Base-by-base conservation (phyloP, 2,113 vertebrate genomes). In the Eubucco bourcierii region DNA sequence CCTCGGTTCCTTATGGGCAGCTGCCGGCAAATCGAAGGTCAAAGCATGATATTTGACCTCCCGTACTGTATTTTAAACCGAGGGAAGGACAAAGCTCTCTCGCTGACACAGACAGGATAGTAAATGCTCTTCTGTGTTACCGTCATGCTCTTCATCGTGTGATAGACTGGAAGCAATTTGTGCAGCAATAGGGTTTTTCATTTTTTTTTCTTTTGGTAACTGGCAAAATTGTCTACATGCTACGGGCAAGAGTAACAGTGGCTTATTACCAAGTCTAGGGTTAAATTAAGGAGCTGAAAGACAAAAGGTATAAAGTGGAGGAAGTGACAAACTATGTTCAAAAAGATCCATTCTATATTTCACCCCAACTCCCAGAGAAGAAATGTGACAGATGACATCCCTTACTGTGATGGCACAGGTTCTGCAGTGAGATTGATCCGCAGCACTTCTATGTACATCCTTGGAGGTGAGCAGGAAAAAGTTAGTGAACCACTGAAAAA, bases 401-500 rank as follows among this genome's bases (percentile, higher is more conserved):
- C 97, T 21, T 94, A 94, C 63, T 95, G 96, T 39, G 97, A 98
- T 64, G 97, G 98, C 44, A 96, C 84, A 17, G 96, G 98, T 27
- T 98, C 98, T 84, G 96, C 98, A 0, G 98, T 99, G 47, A 96
- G 98, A 79, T 91, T 99, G 95, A 98, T 99, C 44, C 99, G 99
- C 88, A 99, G 99, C 96, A 99, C 98, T 74, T 99, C 99, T 37
- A 98, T 99, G 99, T 99, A 99, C 0, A 85, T 98, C 87, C 98
- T 99, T 12, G 98, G 98, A 29, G 97, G 97, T 67, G 98, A 97
- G 29, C 97, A 95, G 8, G 98, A 97, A 56, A 93, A 94, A 17
- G 92, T 96, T 10, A 97, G 34, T 3, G 97, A 98, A 71, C 97
- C 98, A 9, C 89, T 99, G 18, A 99, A 99, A 92, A 98, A 99